These are phyloP conservation scores for Upupa epops DNA, from an alignment of 2,113 vertebrate species.

Conservation along the genomic window DNA sequence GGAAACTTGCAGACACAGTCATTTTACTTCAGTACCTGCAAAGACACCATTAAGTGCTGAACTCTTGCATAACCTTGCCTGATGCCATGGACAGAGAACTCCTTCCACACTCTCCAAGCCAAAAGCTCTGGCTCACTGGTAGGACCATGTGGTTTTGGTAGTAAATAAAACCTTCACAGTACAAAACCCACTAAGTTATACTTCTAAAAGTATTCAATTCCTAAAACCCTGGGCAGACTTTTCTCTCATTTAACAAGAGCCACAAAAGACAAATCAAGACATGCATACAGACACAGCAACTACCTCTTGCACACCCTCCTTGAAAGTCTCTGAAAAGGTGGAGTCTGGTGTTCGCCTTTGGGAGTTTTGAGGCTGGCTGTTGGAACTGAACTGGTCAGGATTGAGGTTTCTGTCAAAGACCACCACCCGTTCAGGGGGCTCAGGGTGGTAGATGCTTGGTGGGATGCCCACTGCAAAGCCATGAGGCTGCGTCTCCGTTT, in stretches of 20 bases:
- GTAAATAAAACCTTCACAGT: too few relatives aligned
- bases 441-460: conserved; percentile 78
- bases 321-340: conserved; percentile 93
- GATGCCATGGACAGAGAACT: not conserved
- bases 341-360: conserved; percentile 94
- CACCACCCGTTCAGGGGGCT: conserved; percentile 78
- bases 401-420: conserved; percentile 86
- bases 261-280: conserved; percentile 10
- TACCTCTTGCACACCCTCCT: conserved; percentile 93
- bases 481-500: conserved; percentile 86
- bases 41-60: not conserved
- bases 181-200: conserved; percentile 62
- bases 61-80: conserved; percentile 7
- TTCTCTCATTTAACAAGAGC: conserved; percentile 37
- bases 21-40: not conserved
- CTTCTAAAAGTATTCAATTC: conserved; percentile 48
- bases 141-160: conserved; percentile 49
- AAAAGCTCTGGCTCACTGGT: conserved; percentile 6
- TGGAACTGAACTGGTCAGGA: conserved; percentile 86
- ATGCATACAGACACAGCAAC: not conserved
- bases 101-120: conserved; percentile 13
- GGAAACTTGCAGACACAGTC: not conserved
- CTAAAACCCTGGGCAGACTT: conserved; percentile 56
- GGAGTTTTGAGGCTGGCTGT: conserved; percentile 75
- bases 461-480: conserved; percentile 88